Base-by-base conservation (phyloP, 2,888 invertebrate species). In the Chirona hameri region DNA sequence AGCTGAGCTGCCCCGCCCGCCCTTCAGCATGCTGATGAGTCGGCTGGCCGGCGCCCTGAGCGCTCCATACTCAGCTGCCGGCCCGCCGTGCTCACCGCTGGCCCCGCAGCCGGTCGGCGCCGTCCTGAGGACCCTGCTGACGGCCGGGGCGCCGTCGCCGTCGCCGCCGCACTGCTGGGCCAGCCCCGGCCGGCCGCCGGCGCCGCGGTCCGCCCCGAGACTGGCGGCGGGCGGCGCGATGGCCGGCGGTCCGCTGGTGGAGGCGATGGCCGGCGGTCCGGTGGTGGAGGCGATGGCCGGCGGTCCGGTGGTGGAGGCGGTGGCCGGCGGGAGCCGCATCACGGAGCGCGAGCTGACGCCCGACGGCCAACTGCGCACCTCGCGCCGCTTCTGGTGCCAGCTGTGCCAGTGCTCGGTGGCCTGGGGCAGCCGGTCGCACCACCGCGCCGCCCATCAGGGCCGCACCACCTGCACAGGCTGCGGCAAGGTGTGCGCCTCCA, bases 361-460 rank as follows among this genome's bases (percentile, higher is more conserved):
- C 15, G 24, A 18, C 31, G 76, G 76, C 76, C 9, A 5, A 15
- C 2, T 46, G 46, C 76, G 76, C 39, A 24, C 21, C 24, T 21
- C n/a, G 76, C 76, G 46, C 46, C 76, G 76, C 24, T 76, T 46
- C 76, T 46, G 76, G 76, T 76, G 76, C 76, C 24, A 21, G 27
- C 39, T 46, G 76, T 76, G 76, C 46, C 39, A 27, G 27, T 46
- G 46, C 76, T 76, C 76, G 46, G 76, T 76, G 76, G 39, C 76
- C 46, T 76, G 76, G 76, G 76, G 76, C 46, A 76, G 76, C 24
- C 76, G 76, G 76, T 76, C 76, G 46, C 76, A 76, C 76, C 76
- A 76, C 76, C 76, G 76, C 76, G 76, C 76, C 76, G 46, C 76
- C 21, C 76, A 76, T 39, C 46, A 76, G 46, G 76, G 76, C 46